phyloP scores from a whole-genome alignment of 2,888 invertebrate genomes.

The Agrochola macilenta region DNA sequence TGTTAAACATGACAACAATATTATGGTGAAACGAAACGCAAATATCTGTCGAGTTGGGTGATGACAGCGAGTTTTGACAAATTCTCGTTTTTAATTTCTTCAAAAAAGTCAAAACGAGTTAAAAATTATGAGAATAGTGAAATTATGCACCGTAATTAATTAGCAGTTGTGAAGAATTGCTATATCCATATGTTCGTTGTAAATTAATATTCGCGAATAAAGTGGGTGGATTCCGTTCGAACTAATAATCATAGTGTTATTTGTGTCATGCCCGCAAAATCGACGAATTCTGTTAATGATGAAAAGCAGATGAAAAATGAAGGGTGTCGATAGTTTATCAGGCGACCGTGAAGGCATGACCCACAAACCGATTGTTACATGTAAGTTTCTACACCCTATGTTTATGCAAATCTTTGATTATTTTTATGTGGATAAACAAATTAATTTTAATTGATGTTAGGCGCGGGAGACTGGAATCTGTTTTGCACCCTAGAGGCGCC shows the following conservation, averaged over 20 bases:
- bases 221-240: constrained; percentile 85
- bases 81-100: constrained; percentile 76
- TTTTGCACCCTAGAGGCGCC: constrained; percentile 95
- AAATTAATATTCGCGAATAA: constrained; percentile 68
- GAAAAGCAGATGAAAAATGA: constrained; percentile 88
- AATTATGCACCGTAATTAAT: constrained; percentile 48
- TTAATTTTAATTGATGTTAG: constrained; percentile 82
- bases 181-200: constrained; percentile 38
- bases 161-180: constrained; percentile 33
- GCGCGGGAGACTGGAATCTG: constrained; percentile 96
- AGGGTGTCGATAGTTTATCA: constrained; percentile 89
- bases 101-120: constrained; percentile 70
- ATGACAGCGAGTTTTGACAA: constrained; percentile 82
- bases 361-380: constrained; percentile 94
- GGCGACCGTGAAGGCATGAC: constrained; percentile 91
- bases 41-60: constrained; percentile 80
- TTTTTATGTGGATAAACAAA: constrained; percentile 26
- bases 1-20: constrained; percentile 19
- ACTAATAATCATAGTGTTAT: constrained; percentile 76
- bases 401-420: constrained; percentile 37
- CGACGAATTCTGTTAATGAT: constrained; percentile 82
- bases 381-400: constrained; percentile 87
- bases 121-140: constrained; percentile 66
- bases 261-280: constrained; percentile 86
- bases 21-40: constrained; percentile 69